Evolutionary conservation across 2,113 vertebrate species (phyloP).

Genomic region (Bambusicola thoracicus): DNA sequence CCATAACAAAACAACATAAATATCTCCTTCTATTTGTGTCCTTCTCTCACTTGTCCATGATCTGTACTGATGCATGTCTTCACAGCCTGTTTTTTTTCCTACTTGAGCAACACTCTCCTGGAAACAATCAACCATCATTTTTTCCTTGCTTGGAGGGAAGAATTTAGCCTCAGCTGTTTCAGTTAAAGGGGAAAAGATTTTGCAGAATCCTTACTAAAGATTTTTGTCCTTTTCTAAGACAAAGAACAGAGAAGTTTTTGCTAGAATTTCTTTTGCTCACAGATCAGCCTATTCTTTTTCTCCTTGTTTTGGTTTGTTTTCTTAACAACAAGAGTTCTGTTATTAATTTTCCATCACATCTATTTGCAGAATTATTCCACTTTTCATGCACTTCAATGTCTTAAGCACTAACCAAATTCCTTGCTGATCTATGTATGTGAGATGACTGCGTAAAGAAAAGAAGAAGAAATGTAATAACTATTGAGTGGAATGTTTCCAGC

Average conservation of each 20-base stretch:
- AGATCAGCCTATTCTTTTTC: not conserved
- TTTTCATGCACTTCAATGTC: not conserved
- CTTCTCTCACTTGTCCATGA: not conserved
- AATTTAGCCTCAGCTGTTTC: not conserved
- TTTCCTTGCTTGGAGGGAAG: not conserved
- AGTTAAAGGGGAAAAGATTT: not conserved
- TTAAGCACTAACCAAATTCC: not conserved
- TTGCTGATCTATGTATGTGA: not conserved
- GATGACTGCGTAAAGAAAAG: not conserved
- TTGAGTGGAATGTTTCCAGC: slow-evolving; percentile 38
- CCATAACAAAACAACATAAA: not conserved
- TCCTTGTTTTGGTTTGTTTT: not conserved
- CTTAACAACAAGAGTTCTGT: not conserved
- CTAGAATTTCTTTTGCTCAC: not conserved
- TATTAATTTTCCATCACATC: not conserved
- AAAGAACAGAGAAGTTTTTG: not conserved
- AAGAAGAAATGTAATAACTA: slow-evolving; percentile 52
- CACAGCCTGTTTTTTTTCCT: not conserved
- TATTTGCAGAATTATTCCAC: not conserved
- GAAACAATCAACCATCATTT: not conserved
- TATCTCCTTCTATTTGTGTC: not conserved
- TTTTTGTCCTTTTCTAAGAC: not conserved
- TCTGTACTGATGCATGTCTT: not conserved
- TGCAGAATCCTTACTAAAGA: not conserved
- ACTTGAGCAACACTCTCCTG: not conserved